Evolutionary conservation across 1,140 invertebrate species (phyloP).

Genomic region (Cyclina sinensis): DNA sequence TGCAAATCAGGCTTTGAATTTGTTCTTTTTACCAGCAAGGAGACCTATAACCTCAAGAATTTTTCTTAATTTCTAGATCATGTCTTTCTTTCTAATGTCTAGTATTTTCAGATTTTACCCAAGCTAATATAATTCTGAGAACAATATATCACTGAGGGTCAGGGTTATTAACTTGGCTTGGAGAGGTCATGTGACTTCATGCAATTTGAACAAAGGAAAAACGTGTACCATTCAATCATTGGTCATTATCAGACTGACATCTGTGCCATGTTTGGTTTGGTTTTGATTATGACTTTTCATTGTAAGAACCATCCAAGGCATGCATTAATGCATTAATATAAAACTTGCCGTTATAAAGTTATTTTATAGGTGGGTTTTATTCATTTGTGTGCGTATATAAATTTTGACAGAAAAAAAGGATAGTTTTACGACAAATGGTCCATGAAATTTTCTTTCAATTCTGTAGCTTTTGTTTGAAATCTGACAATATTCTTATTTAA

Average conservation of each 20-base stretch:
- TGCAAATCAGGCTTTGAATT: no score
- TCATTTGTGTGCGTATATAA: background rate
- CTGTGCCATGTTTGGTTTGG: background rate
- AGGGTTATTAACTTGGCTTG: background rate
- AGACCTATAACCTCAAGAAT: no score
- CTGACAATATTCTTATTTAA: background rate
- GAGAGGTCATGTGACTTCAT: background rate
- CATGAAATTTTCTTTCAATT: slow-evolving; percentile 21
- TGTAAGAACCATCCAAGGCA: background rate
- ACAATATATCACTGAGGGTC: background rate
- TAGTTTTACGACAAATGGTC: background rate
- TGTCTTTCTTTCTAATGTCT: background rate
- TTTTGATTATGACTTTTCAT: background rate
- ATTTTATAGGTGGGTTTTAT: background rate
- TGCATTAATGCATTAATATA: background rate
- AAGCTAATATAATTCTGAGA: no score
- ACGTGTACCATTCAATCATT: background rate
- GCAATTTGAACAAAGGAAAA: slow-evolving; percentile 25
- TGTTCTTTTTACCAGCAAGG: no score
- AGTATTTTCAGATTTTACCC: no score
- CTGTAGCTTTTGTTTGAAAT: background rate
- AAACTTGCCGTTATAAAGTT: background rate
- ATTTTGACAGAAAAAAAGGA: background rate
- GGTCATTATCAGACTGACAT: background rate
- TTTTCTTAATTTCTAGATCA: no score